phyloP scores from a whole-genome alignment of 2,888 invertebrate genomes.

The Drosophila heteroneura region DNA sequence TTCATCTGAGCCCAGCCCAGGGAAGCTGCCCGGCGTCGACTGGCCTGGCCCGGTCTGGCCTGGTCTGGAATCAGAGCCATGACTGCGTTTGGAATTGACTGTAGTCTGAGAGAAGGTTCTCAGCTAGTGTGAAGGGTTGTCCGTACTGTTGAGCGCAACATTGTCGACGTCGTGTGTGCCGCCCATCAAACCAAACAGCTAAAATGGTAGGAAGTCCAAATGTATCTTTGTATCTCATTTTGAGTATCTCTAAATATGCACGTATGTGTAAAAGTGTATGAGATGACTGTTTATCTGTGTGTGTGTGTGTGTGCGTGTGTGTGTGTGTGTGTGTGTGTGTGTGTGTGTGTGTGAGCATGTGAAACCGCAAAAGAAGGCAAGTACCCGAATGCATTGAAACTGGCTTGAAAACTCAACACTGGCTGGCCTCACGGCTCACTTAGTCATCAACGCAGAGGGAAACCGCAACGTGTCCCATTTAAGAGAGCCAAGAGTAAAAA shows the following conservation, averaged over 20 bases:
- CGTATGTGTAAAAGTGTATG: constrained; percentile 43
- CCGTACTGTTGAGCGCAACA: constrained; percentile 36
- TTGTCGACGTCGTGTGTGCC: constrained; percentile 61
- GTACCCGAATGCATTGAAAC: constrained; percentile 68
- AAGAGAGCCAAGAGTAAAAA: constrained; percentile 57
- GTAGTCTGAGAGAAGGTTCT: constrained; percentile 29
- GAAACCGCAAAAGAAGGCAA: constrained; percentile 68
- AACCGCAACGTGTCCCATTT: constrained; percentile 80
- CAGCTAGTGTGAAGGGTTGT: constrained; percentile 46
- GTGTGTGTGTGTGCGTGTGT: constrained; percentile 26
- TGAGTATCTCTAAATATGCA: constrained; percentile 79
- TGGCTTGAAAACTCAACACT: constrained; percentile 62
- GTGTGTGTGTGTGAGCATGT: constrained; percentile 39
- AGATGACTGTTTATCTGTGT: constrained; percentile 15
- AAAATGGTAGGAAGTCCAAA: constrained; percentile 78
- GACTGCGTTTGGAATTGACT: constrained; percentile 26
- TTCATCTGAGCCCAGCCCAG: constrained; percentile 50
- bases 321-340: constrained; percentile 23
- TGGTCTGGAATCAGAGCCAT: constrained; percentile 26
- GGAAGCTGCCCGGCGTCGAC: constrained; percentile 31
- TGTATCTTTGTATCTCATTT: constrained; percentile 80
- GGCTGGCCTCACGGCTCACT: constrained; percentile 64
- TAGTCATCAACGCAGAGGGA: constrained; percentile 76
- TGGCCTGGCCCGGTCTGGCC: constrained; percentile 11
- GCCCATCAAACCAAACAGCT: constrained; percentile 71